phyloP scores from a whole-genome alignment of 2,888 invertebrate species.

The Eupithecia pulchellata region DNA sequence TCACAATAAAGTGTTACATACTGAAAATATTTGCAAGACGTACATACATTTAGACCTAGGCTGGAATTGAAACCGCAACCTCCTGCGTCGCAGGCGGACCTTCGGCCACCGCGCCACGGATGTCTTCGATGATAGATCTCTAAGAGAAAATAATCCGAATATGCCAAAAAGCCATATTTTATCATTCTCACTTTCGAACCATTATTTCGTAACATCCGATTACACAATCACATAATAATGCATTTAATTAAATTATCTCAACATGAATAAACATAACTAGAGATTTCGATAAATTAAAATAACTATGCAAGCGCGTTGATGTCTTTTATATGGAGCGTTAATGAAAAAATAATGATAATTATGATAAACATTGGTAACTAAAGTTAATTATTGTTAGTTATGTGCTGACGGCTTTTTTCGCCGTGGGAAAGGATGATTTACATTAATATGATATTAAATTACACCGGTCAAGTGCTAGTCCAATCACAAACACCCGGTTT shows the following conservation, averaged over 20 bases:
- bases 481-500: too few relatives aligned
- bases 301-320: constrained; percentile 21
- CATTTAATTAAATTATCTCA: constrained; percentile 12
- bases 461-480: too few relatives aligned
- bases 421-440: constrained; percentile 1
- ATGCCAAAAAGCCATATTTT: not conserved
- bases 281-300: constrained; percentile 14
- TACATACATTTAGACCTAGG: too few relatives aligned
- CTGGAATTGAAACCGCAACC: too few relatives aligned
- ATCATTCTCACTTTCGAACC: constrained; percentile 4
- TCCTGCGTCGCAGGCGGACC: too few relatives aligned
- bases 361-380: not conserved
- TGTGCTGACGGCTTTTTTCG: not conserved
- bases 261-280: constrained; percentile 19
- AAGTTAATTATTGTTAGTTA: constrained; percentile 6
- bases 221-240: constrained; percentile 1
- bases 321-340: constrained; percentile 22
- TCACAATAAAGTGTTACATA: too few relatives aligned
- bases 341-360: constrained; percentile 3
- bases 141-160: not conserved
- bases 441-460: not conserved
- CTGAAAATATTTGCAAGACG: too few relatives aligned
- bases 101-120: too few relatives aligned
- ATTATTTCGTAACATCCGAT: constrained; percentile 9
- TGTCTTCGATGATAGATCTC: too few relatives aligned